Conservation (phyloP, 2,888 invertebrate species). For the Polietes domitor region DNA sequence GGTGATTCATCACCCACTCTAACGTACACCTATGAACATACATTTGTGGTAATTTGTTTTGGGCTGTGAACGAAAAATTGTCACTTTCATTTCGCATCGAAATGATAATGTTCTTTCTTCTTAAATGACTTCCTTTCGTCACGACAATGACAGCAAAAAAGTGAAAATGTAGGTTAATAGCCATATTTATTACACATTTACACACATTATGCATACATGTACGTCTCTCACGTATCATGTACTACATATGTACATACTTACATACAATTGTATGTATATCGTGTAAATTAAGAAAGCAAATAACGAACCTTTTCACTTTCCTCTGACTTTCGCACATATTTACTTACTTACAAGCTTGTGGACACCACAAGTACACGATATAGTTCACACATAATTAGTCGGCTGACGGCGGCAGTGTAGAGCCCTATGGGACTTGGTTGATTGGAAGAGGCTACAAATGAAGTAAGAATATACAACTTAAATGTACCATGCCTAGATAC, state of each 20-base stretch:
- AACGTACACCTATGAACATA: background rate
- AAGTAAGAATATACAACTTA: too few species aligned
- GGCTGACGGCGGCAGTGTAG: too few species aligned
- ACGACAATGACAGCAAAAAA: conserved; percentile 17
- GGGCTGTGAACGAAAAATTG: conserved; percentile 9
- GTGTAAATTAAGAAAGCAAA: conserved; percentile 29
- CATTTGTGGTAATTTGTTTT: background rate
- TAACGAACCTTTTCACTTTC: conserved; percentile 57
- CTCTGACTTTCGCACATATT: background rate
- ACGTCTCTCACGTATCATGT: too few species aligned
- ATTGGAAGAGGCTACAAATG: too few species aligned
- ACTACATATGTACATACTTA: conserved; percentile 5
- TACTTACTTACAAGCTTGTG: background rate
- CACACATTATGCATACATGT: background rate
- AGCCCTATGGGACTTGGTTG: background rate
- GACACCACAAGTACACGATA: background rate
- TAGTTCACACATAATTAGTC: background rate
- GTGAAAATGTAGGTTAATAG: conserved; percentile 76
- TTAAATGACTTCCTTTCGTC: conserved; percentile 36
- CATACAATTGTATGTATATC: conserved; percentile 5
- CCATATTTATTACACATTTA: conserved; percentile 72
- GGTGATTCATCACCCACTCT: background rate
- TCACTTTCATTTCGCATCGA: conserved; percentile 43
- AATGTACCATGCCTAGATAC: too few species aligned
- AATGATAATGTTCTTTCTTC: conserved; percentile 29